These are phyloP conservation scores for Cyaniris semiargus DNA, from an alignment of 2,888 invertebrate species.

Conservation along the genomic window DNA sequence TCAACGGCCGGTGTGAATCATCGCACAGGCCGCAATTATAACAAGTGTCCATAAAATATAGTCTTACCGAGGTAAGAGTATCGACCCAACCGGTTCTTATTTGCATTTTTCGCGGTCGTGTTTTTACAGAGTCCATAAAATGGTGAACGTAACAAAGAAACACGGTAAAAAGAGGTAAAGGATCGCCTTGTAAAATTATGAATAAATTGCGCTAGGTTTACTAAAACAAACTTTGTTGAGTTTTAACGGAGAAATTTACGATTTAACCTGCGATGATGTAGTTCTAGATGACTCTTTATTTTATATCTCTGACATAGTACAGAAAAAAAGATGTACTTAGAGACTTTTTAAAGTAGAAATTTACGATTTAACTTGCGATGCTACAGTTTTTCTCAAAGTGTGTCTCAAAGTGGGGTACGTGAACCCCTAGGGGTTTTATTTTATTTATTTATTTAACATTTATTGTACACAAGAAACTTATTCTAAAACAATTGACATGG, in stretches of 20 bases:
- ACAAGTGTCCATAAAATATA: not conserved
- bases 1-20: too few species aligned
- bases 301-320: too few species aligned
- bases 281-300: not conserved
- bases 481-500: too few species aligned
- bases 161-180: not conserved
- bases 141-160: not conserved
- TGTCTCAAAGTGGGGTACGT: too few species aligned
- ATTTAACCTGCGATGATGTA: not conserved
- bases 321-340: too few species aligned
- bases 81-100: slow-evolving; percentile 4
- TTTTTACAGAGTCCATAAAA: slow-evolving; percentile 4
- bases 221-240: not conserved
- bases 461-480: too few species aligned
- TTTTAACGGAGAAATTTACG: too few species aligned
- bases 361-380: too few species aligned
- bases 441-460: too few species aligned
- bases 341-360: too few species aligned
- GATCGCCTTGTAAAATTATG: not conserved
- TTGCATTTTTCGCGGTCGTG: slow-evolving; percentile 4
- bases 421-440: too few species aligned
- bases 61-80: not conserved
- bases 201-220: not conserved
- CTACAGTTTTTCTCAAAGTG: too few species aligned
- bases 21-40: not conserved